A percentile compares a stretch with the other conserved stretches of the same genome.
Evolutionary conservation across 2,888 invertebrate genomes (phyloP).

Genomic region (Melinaea marsaeus): DNA sequence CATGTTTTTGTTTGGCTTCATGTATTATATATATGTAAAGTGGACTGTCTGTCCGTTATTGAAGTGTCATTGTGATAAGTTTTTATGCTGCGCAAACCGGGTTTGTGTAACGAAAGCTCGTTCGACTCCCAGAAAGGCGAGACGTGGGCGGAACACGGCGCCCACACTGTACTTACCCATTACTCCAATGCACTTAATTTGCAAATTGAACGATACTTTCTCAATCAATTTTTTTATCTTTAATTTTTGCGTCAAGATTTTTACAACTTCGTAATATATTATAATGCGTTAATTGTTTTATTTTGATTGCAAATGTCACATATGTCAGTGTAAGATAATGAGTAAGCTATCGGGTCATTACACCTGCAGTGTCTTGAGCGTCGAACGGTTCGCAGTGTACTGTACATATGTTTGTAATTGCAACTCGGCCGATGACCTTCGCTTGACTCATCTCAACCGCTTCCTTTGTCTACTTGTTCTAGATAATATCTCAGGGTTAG

Average conservation of each 20-base stretch:
- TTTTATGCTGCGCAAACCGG: conserved; percentile 30
- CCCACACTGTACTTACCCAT: conserved; percentile 35
- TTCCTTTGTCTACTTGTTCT: conserved; percentile 3
- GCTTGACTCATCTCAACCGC: conserved; percentile 11
- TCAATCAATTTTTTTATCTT: conserved; percentile 1
- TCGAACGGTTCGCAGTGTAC: conserved; percentile 34
- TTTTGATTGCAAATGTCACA: too few species aligned
- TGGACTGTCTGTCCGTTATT: conserved; percentile 25
- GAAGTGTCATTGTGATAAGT: conserved; percentile 32
- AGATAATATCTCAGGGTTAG: neutral
- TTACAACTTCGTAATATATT: too few species aligned
- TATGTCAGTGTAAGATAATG: neutral
- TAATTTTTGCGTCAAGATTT: too few species aligned
- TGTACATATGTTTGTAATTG: conserved; percentile 32
- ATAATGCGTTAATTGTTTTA: too few species aligned
- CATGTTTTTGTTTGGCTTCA: conserved; percentile 26
- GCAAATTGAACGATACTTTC: conserved; percentile 16
- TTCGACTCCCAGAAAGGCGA: conserved; percentile 51
- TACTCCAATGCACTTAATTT: conserved; percentile 23
- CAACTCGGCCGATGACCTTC: conserved; percentile 36
- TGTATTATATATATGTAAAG: conserved; percentile 16
- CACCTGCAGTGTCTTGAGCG: conserved; percentile 40
- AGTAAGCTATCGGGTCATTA: conserved; percentile 44
- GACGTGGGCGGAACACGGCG: conserved; percentile 39
- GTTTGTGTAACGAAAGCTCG: conserved; percentile 54